Percentiles rank a stretch among this genome's conserved stretches.
phyloP scores from a whole-genome alignment of 35 echinoderm and acorn worm genomes.

The Lytechinus variegatus region DNA sequence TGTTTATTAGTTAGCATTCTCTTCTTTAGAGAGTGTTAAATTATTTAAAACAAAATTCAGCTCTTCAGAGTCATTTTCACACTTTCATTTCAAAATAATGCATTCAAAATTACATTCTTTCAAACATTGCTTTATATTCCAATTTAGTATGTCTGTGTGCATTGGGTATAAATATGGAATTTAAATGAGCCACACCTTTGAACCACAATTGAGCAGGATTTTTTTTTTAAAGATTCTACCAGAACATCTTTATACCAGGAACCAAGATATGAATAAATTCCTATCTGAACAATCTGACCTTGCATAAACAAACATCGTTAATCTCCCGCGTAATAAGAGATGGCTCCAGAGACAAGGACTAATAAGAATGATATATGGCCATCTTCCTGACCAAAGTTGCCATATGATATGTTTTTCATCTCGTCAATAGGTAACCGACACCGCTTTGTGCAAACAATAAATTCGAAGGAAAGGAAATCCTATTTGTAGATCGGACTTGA shows the following conservation, averaged over 20 bases:
- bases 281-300: neutral
- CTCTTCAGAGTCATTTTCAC: too few species aligned
- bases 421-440: neutral
- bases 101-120: too few species aligned
- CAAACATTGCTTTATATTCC: too few species aligned
- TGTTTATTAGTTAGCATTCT: too few species aligned
- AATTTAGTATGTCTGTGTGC: too few species aligned
- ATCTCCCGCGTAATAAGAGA: neutral
- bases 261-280: neutral
- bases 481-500: neutral
- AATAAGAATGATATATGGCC: neutral
- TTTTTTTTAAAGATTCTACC: neutral
- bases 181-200: neutral
- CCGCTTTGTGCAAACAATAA: neutral
- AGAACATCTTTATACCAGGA: neutral
- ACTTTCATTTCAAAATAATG: too few species aligned
- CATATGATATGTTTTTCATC: neutral
- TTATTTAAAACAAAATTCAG: too few species aligned
- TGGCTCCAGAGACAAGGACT: neutral
- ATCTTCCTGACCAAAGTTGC: neutral
- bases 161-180: neutral
- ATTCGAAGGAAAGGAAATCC: neutral
- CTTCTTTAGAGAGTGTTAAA: too few species aligned
- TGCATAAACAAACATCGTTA: neutral
- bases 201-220: neutral